Evolutionary conservation across 2,888 invertebrate species (phyloP).

Genomic region (Germaria angustata): DNA sequence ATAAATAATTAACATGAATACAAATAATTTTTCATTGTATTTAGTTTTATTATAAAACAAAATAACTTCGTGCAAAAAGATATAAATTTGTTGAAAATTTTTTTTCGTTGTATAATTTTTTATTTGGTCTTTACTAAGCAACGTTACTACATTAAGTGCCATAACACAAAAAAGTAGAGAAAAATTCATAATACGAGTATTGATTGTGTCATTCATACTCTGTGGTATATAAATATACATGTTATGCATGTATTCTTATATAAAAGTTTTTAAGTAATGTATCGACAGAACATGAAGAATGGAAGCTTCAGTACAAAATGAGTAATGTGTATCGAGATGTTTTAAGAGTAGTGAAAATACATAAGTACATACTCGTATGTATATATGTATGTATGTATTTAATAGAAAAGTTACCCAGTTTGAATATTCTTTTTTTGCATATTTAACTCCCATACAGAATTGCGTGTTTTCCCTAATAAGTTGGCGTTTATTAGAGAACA

Average conservation of each 20-base stretch:
- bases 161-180: slow-evolving; percentile 41
- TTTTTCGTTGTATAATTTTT: slow-evolving; percentile 22
- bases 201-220: slow-evolving; percentile 60
- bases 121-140: slow-evolving; percentile 57
- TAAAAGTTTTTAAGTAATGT: slow-evolving; percentile 2
- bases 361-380: no score
- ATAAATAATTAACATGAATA: slow-evolving; percentile 6
- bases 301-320: slow-evolving; percentile 14
- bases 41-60: not conserved
- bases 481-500: no score
- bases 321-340: slow-evolving; percentile 8
- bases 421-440: no score
- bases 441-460: no score
- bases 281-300: not conserved
- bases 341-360: no score
- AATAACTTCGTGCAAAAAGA: slow-evolving; percentile 7
- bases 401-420: no score
- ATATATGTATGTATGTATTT: no score
- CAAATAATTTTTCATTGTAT: not conserved
- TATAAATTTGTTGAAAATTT: slow-evolving; percentile 8
- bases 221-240: not conserved
- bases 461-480: no score
- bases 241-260: not conserved
- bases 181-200: slow-evolving; percentile 23
- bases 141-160: slow-evolving; percentile 59